Base-by-base conservation (phyloP, 2,888 invertebrate species). In the Embidobia sp. region DNA sequence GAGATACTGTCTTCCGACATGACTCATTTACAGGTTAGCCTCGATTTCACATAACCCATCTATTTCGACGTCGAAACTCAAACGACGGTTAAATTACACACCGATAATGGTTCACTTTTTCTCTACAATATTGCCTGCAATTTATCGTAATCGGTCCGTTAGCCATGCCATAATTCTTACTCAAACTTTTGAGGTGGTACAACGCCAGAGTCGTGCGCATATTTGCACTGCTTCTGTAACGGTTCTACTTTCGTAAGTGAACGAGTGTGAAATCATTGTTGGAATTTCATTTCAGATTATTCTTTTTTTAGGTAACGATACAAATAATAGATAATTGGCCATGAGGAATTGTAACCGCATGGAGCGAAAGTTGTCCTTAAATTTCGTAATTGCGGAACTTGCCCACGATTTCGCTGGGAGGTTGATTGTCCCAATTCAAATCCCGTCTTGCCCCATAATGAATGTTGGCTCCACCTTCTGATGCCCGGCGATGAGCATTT, bases 341-440 rank as follows among this genome's bases (percentile, higher is more conserved):
- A 55, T 67, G 72, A 67, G 66, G 55, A 66, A 69, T 37, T 31
- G 48, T 27, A 26, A 35, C 53, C 35, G 37, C 27, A 8, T 16
- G 11, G 13, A 16, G 33, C 35, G 18, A 55, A 44, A 31, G 8
- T 37, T 40, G 42, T 18, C 35, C 40, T 95, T 96, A 97, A 88
- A 97, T 96, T 91, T 97, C 96, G 91, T 97, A 97, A 91, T 97
- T 97, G 90, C 96, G 94, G 90, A 96, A 96, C 90, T 96, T 96
- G 90, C 92, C 94, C 90, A 95, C 95, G 84, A 96, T 94, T 87
- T 96, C 95, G 81, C 93, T 93, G 26, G 95, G 94, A 19, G 95
- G 94, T 78, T 95, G 94, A 53, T 93, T 92, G 84, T 93, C 93
- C 92, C 95, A 95, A 72, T 93, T 93, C 44, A 91, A 86, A 69